These are phyloP conservation scores for Cyanoramphus novaezelandiae DNA, from an alignment of 2,113 vertebrate genomes.

Conservation along the genomic window DNA sequence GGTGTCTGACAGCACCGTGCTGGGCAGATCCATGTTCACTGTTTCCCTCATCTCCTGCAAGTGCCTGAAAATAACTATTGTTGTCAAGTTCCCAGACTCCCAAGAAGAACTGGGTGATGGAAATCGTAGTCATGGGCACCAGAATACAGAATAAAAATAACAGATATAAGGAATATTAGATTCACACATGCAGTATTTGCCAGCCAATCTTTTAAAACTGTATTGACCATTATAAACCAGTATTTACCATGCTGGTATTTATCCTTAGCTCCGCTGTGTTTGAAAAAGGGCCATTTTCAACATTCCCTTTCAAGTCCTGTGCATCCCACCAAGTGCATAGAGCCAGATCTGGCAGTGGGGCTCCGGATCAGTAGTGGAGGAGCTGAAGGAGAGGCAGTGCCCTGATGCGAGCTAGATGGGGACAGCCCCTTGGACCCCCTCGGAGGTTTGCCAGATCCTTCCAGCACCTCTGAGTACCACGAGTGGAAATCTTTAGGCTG, in stretches of 20 bases:
- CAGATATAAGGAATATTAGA: neutral
- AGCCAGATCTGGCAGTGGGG: accelerated
- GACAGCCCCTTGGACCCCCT: neutral
- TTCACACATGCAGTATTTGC: neutral
- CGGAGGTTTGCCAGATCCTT: neutral
- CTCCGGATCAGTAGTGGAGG: accelerated
- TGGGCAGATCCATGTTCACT: conserved; percentile 43
- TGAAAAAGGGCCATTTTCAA: neutral
- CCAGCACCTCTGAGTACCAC: neutral
- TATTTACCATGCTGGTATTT: neutral
- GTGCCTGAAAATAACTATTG: neutral
- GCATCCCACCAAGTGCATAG: neutral
- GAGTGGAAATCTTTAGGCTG: neutral
- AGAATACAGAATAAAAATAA: neutral
- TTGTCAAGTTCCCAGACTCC: conserved; percentile 34
- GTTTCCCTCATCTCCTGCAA: conserved; percentile 19
- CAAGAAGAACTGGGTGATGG: conserved; percentile 6
- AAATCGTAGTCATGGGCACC: neutral
- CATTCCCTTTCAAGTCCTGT: neutral
- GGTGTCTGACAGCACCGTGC: conserved; percentile 17
- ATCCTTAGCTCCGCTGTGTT: neutral
- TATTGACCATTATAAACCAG: neutral
- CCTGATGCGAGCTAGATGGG: accelerated
- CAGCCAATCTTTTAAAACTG: neutral
- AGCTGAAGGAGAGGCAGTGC: neutral